phyloP scores from a whole-genome alignment of 2,113 vertebrate species.

The Promerops cafer region DNA sequence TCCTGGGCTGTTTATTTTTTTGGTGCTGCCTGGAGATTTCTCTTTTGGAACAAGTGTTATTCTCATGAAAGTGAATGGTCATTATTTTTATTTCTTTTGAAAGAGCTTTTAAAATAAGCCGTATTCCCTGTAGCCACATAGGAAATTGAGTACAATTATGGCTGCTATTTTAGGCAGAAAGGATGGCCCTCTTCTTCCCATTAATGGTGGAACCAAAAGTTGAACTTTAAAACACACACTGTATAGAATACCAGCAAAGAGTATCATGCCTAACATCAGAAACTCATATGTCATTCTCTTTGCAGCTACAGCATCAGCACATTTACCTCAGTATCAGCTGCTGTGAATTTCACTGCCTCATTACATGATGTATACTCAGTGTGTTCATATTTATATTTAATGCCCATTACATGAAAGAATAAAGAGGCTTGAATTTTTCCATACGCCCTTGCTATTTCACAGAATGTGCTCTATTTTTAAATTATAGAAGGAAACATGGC shows the following conservation, averaged over 20 bases:
- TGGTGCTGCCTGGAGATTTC: neutral
- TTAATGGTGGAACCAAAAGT: neutral
- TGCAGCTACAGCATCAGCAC: neutral
- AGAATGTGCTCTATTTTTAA: neutral
- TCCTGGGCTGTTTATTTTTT: neutral
- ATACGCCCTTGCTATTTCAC: neutral
- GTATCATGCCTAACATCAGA: neutral
- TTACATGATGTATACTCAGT: neutral
- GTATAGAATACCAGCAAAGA: rapidly evolving
- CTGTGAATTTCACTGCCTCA: neutral
- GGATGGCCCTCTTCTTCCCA: neutral
- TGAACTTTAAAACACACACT: neutral
- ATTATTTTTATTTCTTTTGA: neutral
- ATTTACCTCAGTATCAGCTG: neutral
- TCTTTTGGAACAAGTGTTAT: neutral
- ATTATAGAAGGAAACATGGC: neutral
- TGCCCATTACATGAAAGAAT: neutral
- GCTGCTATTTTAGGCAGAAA: neutral
- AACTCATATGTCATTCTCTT: neutral
- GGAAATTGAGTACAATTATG: neutral
- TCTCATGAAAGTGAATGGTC: neutral
- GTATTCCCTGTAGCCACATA: neutral
- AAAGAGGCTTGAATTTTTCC: neutral
- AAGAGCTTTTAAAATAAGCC: neutral
- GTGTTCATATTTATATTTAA: neutral